Evolutionary conservation across 2,888 invertebrate species (phyloP).

Genomic region (Papilio protenor): DNA sequence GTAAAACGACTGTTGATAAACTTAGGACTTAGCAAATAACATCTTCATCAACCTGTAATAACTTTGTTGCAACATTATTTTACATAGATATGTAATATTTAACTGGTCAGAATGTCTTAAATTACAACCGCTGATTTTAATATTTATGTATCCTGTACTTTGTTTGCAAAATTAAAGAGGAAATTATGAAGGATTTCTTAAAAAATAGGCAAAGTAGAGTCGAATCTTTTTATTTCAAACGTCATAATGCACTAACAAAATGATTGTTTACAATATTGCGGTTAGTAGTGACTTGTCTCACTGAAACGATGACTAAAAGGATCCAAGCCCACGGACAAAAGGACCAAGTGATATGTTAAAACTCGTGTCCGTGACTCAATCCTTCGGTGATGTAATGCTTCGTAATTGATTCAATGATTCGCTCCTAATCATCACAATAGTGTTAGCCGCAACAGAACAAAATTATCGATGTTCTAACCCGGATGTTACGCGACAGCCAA

Average conservation of each 20-base stretch:
- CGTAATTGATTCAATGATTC: conserved; percentile 76
- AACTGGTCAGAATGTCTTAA: background rate
- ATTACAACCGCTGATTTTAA: background rate
- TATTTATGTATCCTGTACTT: background rate
- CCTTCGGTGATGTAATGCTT: conserved; percentile 79
- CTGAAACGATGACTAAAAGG: conserved; percentile 75
- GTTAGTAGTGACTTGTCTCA: conserved; percentile 68
- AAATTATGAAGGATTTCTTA: background rate
- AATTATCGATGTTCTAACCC: conserved; percentile 54
- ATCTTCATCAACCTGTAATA: background rate
- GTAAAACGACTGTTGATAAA: background rate
- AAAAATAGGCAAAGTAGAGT: background rate
- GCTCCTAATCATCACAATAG: conserved; percentile 59
- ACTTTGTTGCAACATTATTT: conserved; percentile 3
- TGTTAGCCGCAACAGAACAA: conserved; percentile 49
- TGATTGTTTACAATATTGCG: conserved; percentile 66
- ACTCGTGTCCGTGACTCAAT: conserved; percentile 79
- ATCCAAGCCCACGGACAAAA: conserved; percentile 70
- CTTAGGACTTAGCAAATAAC: background rate
- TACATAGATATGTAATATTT: background rate
- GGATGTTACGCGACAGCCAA: conserved; percentile 27
- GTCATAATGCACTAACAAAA: conserved; percentile 58
- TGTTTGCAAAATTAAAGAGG: background rate
- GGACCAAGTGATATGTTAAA: conserved; percentile 62
- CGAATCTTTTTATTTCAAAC: conserved; percentile 47